These are phyloP conservation scores for Zophobas morio DNA, from an alignment of 1,140 invertebrate genomes.

Conservation along the genomic window DNA sequence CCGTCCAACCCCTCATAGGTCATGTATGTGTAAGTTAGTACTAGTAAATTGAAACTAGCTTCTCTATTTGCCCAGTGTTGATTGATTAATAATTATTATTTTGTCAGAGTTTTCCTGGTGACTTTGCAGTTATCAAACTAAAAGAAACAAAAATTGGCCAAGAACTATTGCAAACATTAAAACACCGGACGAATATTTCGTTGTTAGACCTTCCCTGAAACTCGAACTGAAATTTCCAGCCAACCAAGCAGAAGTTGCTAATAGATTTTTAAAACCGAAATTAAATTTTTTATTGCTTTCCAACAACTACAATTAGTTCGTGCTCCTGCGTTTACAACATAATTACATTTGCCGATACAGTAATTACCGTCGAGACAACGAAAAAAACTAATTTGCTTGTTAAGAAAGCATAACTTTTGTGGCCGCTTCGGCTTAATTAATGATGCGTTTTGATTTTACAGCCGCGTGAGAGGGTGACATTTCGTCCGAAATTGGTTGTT, in stretches of 20 bases:
- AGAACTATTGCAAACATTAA: too few relatives aligned
- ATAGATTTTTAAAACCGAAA: slow-evolving; percentile 33
- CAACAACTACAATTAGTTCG: slow-evolving; percentile 16
- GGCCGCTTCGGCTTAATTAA: slow-evolving; percentile 2
- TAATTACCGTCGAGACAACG: slow-evolving; percentile 28
- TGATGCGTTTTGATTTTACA: slow-evolving; percentile 13
- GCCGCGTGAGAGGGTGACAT: background rate
- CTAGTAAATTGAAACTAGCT: too few relatives aligned
- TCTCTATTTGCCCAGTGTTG: too few relatives aligned
- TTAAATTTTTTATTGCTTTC: slow-evolving; percentile 26
- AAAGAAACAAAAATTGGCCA: too few relatives aligned
- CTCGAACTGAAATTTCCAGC: background rate
- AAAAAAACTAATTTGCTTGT: slow-evolving; percentile 34
- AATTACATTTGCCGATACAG: slow-evolving; percentile 29
- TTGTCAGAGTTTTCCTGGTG: too few relatives aligned
- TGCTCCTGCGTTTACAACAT: slow-evolving; percentile 11
- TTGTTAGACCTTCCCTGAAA: background rate
- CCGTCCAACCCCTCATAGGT: too few relatives aligned
- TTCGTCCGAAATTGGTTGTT: slow-evolving; percentile 37
- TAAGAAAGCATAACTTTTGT: slow-evolving; percentile 10
- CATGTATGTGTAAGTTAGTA: too few relatives aligned
- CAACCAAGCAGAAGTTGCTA: background rate
- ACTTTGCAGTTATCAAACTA: too few relatives aligned
- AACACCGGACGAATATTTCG: too few relatives aligned
- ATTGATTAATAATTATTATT: too few relatives aligned